phyloP scores from a whole-genome alignment of 1,140 invertebrate genomes.

The Tetramorium simillimum region DNA sequence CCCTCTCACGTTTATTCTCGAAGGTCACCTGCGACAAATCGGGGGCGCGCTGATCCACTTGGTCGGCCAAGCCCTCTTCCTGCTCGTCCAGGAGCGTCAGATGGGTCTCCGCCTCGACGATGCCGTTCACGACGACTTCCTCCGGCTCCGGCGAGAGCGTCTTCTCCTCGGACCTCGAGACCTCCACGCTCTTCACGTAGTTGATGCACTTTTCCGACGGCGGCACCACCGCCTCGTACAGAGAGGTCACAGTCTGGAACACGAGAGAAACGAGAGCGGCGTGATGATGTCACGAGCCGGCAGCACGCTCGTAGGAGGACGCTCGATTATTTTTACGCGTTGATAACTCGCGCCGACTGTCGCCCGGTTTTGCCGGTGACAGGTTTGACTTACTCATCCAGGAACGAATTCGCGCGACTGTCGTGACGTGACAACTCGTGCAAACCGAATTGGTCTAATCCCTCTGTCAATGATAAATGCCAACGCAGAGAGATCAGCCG shows the following conservation, averaged over 20 bases:
- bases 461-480: background rate
- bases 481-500: background rate
- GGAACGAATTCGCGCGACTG: conserved; percentile 11
- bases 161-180: conserved; percentile 74
- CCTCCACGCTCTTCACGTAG: conserved; percentile 81
- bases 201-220: conserved; percentile 83
- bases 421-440: background rate
- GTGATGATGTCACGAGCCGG: conserved; percentile 42
- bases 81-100: conserved; percentile 65
- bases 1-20: conserved; percentile 51
- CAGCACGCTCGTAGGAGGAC: conserved; percentile 12
- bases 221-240: conserved; percentile 79
- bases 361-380: conserved; percentile 4
- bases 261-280: conserved; percentile 26
- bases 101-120: conserved; percentile 69
- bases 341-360: conserved; percentile 31
- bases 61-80: conserved; percentile 58
- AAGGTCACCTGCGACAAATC: conserved; percentile 61
- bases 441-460: background rate
- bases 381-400: conserved; percentile 1
- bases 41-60: conserved; percentile 42
- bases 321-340: conserved; percentile 54
- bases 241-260: conserved; percentile 80
- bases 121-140: conserved; percentile 51
- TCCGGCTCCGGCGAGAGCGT: conserved; percentile 64